Percentiles rank a stretch among this genome's conserved stretches.
phyloP scores from a whole-genome alignment of 1,140 invertebrate genomes.

The Parasteatoda tepidariorum region DNA sequence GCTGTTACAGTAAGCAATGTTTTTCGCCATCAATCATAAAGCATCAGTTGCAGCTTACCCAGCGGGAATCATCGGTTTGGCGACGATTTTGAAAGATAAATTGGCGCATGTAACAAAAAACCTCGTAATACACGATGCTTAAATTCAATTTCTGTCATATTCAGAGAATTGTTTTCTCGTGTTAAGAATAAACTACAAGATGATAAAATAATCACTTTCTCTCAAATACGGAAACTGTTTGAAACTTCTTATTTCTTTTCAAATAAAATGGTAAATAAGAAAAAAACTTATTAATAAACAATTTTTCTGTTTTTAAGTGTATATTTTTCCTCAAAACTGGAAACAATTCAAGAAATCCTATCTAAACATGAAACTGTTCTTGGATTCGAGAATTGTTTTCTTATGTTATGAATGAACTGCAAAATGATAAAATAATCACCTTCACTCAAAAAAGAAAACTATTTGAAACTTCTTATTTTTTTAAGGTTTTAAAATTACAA shows the following conservation, averaged over 20 bases:
- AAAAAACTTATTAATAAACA: no score
- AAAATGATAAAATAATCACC: no score
- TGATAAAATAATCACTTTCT: slow-evolving; percentile 17
- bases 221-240: not conserved
- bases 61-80: slow-evolving; percentile 17
- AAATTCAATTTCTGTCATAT: slow-evolving; percentile 42
- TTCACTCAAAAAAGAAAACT: no score
- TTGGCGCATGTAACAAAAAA: slow-evolving; percentile 30
- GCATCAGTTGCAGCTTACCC: slow-evolving; percentile 26
- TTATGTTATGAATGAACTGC: no score
- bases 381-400: no score
- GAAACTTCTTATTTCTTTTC: not conserved
- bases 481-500: no score
- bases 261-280: not conserved
- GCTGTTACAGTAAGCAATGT: not conserved
- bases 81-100: slow-evolving; percentile 47
- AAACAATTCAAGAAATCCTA: no score
- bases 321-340: no score
- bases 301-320: no score
- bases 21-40: slow-evolving; percentile 28
- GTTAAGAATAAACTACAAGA: slow-evolving; percentile 3
- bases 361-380: no score
- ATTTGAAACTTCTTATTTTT: no score
- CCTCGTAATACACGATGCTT: slow-evolving; percentile 45
- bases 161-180: slow-evolving; percentile 2